Evolutionary conservation across 2,888 invertebrate species (phyloP).

Genomic region (Calameuta filiformis): DNA sequence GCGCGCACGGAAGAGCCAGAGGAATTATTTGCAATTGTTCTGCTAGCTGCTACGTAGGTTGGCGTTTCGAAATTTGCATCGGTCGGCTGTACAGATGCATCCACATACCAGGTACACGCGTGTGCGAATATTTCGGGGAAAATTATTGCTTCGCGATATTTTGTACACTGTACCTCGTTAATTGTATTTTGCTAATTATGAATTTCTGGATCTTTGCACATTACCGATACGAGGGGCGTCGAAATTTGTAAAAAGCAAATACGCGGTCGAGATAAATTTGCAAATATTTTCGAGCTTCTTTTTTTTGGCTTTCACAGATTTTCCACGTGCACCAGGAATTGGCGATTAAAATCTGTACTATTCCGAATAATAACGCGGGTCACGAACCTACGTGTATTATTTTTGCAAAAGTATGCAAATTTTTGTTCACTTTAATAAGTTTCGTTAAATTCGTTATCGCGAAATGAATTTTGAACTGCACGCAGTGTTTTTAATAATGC

Average conservation of each 20-base stretch:
- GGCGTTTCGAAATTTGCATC: neutral
- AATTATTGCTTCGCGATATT: neutral
- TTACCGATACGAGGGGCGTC: neutral
- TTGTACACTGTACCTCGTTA: neutral
- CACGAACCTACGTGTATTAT: neutral
- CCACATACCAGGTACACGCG: neutral
- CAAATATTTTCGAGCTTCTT: neutral
- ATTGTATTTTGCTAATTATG: neutral
- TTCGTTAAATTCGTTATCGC: too few relatives aligned
- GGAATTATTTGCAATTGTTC: neutral
- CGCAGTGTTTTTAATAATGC: neutral
- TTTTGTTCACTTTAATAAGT: too few relatives aligned
- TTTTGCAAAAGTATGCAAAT: neutral
- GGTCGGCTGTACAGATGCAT: neutral
- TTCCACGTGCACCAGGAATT: neutral
- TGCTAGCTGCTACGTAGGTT: neutral
- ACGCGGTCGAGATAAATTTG: neutral
- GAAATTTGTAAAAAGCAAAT: neutral
- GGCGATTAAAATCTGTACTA: neutral
- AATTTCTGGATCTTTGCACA: neutral
- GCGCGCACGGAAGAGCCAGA: neutral
- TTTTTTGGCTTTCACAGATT: neutral
- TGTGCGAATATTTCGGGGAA: neutral
- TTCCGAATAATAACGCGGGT: neutral
- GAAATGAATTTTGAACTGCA: too few relatives aligned